Evolutionary conservation across 1,140 invertebrate genomes (phyloP), one percentile per base, ranked within the genome.

Genomic region (Akabosia matsudoensis): DNA sequence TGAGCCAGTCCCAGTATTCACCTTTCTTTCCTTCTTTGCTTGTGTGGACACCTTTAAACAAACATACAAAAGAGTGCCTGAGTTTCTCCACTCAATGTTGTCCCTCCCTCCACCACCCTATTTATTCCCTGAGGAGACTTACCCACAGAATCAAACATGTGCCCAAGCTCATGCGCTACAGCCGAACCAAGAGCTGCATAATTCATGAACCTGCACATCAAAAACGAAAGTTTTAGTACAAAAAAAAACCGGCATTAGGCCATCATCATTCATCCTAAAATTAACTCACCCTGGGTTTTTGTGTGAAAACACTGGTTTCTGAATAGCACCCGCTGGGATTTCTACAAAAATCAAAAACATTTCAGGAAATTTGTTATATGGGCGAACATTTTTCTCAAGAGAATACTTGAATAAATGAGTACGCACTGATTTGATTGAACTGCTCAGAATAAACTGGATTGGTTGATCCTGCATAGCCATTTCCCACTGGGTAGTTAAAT

Each of bases 1-100:
- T 67, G 4, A 67, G 61, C 61, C 61, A 67, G n/a, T 67, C 61
- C 61, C 61, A 67, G 28, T 67, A 67, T 30, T 67, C 61, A 1
- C 61, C 61, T 67, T 31, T 28, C 61, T n/a, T 28, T 10, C 61
- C 61, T 14, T 67, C 61, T 31, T 67, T 67, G 30, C 61, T 67
- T 10, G 28, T 28, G n/a, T 67, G 61, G n/a, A 67, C 61, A 10
- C 61, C 61, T 67, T 10, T 30, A 67, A 3, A 45, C 7, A 45
- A 10, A 45, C 18, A 10, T 45, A 45, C 37, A 45, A 10, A 45
- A 7, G 18, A 10, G 7, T 45, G 7, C 7, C 37, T 45, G 7
- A 45, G 37, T 45, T 45, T n/a, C n/a, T n/a, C n/a, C 37, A 45
- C 37, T 45, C 18, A 45, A 45, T 45, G 37, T 45, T 18, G 7